Evolutionary conservation across 1,140 invertebrate species (phyloP).

Genomic region (Chironomus tepperi): DNA sequence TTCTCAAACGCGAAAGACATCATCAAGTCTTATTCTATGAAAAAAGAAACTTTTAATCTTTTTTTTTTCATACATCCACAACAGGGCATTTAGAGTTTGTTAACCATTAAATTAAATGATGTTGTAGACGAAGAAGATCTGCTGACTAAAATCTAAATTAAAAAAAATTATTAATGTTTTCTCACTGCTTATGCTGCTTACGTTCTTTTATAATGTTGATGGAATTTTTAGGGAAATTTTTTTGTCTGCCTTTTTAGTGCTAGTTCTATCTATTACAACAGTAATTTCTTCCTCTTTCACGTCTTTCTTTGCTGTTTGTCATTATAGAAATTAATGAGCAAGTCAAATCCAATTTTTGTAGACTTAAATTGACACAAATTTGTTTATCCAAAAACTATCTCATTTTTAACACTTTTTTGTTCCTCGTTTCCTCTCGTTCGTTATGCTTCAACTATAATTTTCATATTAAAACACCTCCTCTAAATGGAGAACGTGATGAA

Average conservation of each 20-base stretch:
- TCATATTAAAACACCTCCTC: not conserved
- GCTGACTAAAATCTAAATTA: not conserved
- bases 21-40: not conserved
- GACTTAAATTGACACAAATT: too few species aligned
- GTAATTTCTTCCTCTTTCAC: too few species aligned
- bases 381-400: too few species aligned
- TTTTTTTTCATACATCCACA: not conserved
- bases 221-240: too few species aligned
- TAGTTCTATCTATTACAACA: too few species aligned
- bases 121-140: not conserved
- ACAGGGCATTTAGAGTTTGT: not conserved
- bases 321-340: too few species aligned
- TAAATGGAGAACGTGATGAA: not conserved
- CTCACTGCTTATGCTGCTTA: not conserved
- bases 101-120: not conserved
- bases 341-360: too few species aligned
- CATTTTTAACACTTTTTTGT: not conserved
- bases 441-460: not conserved
- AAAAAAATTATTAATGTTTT: conserved; percentile 4
- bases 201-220: too few species aligned
- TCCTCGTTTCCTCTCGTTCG: not conserved
- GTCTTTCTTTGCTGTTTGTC: too few species aligned
- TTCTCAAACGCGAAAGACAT: not conserved
- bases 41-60: too few species aligned
- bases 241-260: too few species aligned